Evolutionary conservation across 1,140 invertebrate genomes (phyloP).

Genomic region (Wiebesia pumilae): DNA sequence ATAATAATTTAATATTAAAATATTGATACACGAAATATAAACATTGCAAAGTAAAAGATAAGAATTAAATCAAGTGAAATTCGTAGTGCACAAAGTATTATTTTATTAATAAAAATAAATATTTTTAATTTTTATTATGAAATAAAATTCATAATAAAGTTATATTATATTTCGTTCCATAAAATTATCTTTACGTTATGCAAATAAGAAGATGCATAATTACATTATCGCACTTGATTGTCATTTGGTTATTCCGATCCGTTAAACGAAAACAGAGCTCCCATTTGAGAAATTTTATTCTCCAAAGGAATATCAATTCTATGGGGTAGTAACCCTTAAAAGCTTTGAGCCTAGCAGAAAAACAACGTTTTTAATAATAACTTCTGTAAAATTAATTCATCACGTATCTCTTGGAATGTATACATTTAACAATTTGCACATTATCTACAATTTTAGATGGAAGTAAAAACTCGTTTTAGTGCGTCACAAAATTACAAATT

Average conservation of each 20-base stretch:
- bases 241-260: not conserved
- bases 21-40: no score
- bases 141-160: not conserved
- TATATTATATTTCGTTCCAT: not conserved
- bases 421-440: not conserved
- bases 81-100: no score
- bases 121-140: no score
- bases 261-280: slow-evolving; percentile 1
- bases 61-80: no score
- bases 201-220: not conserved
- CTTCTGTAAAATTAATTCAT: not conserved
- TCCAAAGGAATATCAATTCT: not conserved
- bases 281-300: slow-evolving; percentile 2
- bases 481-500: no score
- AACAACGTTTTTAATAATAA: not conserved
- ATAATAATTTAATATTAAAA: no score
- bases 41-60: no score
- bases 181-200: not conserved
- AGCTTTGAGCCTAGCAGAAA: not conserved
- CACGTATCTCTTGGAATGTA: not conserved
- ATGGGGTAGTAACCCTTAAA: not conserved
- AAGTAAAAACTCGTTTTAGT: not conserved
- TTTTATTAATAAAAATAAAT: no score
- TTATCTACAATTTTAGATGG: not conserved
- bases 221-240: not conserved